These are phyloP conservation scores for Mimumesa dahlbomi DNA, from an alignment of 2,888 invertebrate genomes.

Conservation along the genomic window DNA sequence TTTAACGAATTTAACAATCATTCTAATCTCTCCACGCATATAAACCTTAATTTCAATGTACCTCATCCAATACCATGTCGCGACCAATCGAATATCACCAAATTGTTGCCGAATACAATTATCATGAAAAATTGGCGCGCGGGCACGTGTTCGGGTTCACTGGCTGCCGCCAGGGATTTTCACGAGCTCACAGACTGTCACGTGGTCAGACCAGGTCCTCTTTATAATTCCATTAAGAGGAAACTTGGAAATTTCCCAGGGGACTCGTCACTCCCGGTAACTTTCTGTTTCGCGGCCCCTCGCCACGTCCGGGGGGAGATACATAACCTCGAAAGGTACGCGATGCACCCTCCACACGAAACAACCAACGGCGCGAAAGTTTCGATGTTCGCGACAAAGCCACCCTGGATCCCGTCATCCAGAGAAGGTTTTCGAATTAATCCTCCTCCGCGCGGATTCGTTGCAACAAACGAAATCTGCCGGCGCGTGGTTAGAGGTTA, in stretches of 20 bases:
- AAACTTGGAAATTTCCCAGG: slow-evolving; percentile 74
- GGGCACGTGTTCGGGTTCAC: slow-evolving; percentile 1
- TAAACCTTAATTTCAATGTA: no score
- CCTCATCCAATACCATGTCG: slow-evolving; percentile 8
- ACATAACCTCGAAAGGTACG: slow-evolving; percentile 40
- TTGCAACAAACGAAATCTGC: no score
- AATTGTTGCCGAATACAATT: slow-evolving; percentile 1
- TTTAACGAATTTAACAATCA: no score
- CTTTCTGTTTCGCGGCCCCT: slow-evolving; percentile 63
- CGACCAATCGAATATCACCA: neutral
- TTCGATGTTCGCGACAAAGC: no score
- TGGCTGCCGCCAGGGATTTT: slow-evolving; percentile 37
- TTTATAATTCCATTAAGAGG: slow-evolving; percentile 75
- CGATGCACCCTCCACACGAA: slow-evolving; percentile 21
- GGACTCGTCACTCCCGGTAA: slow-evolving; percentile 71
- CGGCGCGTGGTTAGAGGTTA: no score
- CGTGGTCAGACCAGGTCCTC: slow-evolving; percentile 64
- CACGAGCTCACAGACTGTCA: slow-evolving; percentile 58
- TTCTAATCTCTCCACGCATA: no score
- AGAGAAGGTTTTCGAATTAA: no score
- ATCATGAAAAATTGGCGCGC: slow-evolving; percentile 30
- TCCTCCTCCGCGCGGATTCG: no score
- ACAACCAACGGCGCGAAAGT: slow-evolving; percentile 3
- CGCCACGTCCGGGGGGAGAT: slow-evolving; percentile 48
- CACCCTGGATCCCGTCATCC: no score